Base-by-base conservation (phyloP, 1,140 invertebrate species). In the Rhynchophorus ferrugineus region DNA sequence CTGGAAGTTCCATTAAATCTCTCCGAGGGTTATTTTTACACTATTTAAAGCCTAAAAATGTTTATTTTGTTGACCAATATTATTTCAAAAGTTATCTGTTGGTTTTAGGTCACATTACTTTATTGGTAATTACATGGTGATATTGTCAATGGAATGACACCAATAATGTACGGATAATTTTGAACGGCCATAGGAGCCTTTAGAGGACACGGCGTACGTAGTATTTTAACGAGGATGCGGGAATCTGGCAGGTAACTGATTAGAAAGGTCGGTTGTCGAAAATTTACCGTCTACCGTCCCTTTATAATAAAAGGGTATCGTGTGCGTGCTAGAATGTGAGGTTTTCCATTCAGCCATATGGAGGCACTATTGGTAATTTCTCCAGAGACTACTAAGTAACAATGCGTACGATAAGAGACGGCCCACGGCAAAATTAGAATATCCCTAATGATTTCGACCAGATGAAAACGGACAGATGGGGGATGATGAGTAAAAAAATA, bases 331-430 rank as follows among this genome's bases (percentile, higher is more conserved):
- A 22, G 48, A 49, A 49, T 36, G 38, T 36, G 39, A 29, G 14
- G 48, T 35, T 49, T 49, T 43, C 38, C 38, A 16, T 20, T 49
- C 48, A 21, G 20, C 14, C 37, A 20, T 49, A 47, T 38, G 18
- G 37, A 38, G 39, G 48, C 48, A 49, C 48, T 49, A 49, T 49
- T 49, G 48, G 48, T 49, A 42, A 49, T 49, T 49, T 49, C 48
- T 49, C 48, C 24, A 29, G 48, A 49, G 48, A 35, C 48, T 33
- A 49, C n/a, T 49, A 42, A 43, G 21, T 42, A 49, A 49, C 48
- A 24, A 49, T 49, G 36, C 18, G 24, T 38, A 38, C 37, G 48
- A 49, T 43, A 49, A 34, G 24, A 11, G 24, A 11, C 11, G 24
- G 24, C 5, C 5, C 11, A 29, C 5, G 24, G 24, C 24, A 6